phyloP scores from a whole-genome alignment of 2,797 vertebrate genomes.

The Silurus lanzhouensis region DNA sequence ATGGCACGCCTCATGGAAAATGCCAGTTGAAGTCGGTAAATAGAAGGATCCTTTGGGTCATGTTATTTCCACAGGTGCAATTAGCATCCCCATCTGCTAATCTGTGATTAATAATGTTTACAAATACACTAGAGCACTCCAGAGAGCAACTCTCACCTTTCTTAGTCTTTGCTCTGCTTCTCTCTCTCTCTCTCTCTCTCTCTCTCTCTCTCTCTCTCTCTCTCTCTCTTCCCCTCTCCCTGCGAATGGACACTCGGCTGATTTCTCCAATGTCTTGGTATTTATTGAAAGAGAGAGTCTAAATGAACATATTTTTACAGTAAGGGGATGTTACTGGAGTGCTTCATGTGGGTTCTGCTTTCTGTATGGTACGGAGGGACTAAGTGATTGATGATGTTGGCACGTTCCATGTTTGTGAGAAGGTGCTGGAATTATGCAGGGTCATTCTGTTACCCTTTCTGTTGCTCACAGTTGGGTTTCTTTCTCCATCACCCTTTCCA shows the following conservation, averaged over 20 bases:
- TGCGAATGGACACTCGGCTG: constrained; percentile 25
- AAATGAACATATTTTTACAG: constrained; percentile 34
- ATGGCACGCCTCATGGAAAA: constrained; percentile 37
- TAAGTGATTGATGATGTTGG: constrained; percentile 32
- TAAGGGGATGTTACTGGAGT: background rate
- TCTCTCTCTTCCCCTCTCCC: constrained; percentile 7
- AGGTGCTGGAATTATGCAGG: constrained; percentile 1
- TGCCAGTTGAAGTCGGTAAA: constrained; percentile 75
- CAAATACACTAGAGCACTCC: constrained; percentile 75
- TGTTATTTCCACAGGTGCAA: constrained; percentile 87
- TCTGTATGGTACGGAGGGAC: background rate
- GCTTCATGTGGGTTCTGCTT: background rate
- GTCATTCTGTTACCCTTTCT: background rate
- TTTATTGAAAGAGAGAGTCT: constrained; percentile 42
- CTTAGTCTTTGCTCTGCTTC: constrained; percentile 31
- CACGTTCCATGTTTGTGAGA: background rate
- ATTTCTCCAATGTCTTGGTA: constrained; percentile 30
- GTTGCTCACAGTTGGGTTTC: background rate
- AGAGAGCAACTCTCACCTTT: constrained; percentile 66
- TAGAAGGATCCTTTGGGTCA: constrained; percentile 88
- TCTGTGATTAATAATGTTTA: constrained; percentile 92
- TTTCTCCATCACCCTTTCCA: background rate
- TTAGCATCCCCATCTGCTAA: constrained; percentile 93
- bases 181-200: constrained; percentile 19
- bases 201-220: constrained; percentile 11